A percentile compares a stretch with the other conserved stretches of the same genome.
Conservation (phyloP, 2,797 vertebrate species). For the Rhinatrema bivittatum region DNA sequence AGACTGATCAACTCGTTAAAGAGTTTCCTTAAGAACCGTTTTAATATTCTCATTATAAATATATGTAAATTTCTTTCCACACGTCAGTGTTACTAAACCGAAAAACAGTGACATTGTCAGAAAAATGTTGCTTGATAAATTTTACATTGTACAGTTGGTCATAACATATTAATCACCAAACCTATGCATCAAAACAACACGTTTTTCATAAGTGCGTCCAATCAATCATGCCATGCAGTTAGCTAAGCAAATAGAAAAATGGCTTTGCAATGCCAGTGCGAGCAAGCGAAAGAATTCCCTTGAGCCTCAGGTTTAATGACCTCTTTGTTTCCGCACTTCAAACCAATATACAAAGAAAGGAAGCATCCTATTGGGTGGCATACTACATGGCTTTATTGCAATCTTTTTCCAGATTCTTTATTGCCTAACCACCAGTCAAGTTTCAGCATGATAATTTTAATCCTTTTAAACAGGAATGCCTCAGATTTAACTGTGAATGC, state of each 20-base stretch:
- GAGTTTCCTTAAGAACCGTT: no score
- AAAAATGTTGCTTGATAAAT: conserved; percentile 2
- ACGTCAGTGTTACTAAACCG: background rate
- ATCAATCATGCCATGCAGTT: background rate
- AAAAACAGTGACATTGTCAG: conserved; percentile 4
- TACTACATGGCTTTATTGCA: no score
- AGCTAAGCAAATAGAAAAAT: conserved; percentile 11
- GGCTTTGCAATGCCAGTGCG: background rate
- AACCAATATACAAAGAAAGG: background rate
- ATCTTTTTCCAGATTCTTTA: no score
- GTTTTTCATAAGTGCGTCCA: background rate
- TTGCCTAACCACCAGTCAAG: no score
- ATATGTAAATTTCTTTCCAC: background rate
- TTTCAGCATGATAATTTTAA: no score
- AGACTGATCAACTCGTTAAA: no score
- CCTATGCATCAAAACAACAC: background rate
- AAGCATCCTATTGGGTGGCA: no score
- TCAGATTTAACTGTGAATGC: no score
- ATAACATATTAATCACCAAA: conserved; percentile 5
- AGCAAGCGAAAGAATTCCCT: conserved; percentile 1
- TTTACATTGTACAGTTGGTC: background rate
- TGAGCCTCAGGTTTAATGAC: background rate
- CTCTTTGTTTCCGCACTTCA: background rate
- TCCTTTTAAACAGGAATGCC: no score
- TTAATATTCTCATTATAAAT: no score